phyloP scores from a whole-genome alignment of 2,888 invertebrate species.

The Timema cristinae region DNA sequence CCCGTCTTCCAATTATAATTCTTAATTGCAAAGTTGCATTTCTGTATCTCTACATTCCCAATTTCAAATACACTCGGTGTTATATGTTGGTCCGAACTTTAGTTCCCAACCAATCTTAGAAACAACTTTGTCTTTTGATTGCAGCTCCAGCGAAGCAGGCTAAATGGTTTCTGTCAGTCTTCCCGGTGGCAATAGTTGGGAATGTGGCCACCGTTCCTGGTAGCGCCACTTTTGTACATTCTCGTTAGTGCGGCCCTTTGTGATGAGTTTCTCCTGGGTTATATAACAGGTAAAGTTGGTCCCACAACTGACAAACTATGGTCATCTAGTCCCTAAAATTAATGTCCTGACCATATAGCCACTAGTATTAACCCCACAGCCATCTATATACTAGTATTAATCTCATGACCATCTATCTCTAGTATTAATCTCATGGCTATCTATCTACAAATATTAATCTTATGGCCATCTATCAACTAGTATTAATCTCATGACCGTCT shows the following conservation, averaged over 20 bases:
- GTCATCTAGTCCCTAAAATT: neutral
- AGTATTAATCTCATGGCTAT: no score
- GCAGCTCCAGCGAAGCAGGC: neutral
- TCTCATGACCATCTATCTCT: no score
- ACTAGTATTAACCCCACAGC: no score
- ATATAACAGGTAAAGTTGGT: constrained; percentile 20
- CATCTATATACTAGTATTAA: no score
- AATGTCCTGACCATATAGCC: neutral
- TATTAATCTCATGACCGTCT: neutral
- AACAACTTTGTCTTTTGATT: neutral
- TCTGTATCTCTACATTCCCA: no score
- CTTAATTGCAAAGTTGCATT: no score
- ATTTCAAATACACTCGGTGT: no score
- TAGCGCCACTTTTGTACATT: constrained; percentile 7
- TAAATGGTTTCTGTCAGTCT: neutral
- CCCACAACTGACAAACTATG: no score
- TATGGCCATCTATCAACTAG: no score
- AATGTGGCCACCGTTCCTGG: constrained; percentile 21
- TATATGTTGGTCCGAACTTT: no score
- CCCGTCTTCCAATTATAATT: no score
- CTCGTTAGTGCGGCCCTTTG: constrained; percentile 6
- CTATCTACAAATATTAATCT: neutral
- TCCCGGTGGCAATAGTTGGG: neutral
- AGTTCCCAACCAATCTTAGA: no score
- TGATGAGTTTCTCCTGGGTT: constrained; percentile 25